A percentile compares a stretch with the other conserved stretches of the same genome.
phyloP scores from a whole-genome alignment of 2,888 invertebrate genomes.

The Drosophila paramelanica region DNA sequence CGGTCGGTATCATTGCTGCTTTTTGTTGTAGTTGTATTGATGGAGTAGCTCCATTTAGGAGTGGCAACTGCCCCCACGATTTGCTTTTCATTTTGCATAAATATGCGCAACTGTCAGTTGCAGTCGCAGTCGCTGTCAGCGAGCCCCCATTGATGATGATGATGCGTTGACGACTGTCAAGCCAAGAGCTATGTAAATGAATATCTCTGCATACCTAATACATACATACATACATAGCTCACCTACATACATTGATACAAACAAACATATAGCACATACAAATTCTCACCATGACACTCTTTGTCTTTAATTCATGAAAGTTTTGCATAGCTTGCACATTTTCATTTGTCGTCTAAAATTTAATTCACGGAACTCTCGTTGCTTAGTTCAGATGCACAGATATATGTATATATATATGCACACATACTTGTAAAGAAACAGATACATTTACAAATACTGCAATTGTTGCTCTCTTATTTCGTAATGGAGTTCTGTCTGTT shows the following conservation, averaged over 20 bases:
- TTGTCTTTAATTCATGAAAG: conserved; percentile 69
- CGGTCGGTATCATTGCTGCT: conserved; percentile 23
- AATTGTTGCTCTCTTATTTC: conserved; percentile 30
- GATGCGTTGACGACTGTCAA: conserved; percentile 36
- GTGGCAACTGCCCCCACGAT: conserved; percentile 70
- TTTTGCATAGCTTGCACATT: conserved; percentile 63
- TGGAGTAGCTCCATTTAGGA: conserved; percentile 66
- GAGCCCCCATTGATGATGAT: conserved; percentile 42
- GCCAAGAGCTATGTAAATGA: conserved; percentile 49
- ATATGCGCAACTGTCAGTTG: conserved; percentile 70
- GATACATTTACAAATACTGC: conserved; percentile 8
- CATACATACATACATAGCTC: conserved; percentile 1
- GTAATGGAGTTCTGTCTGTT: conserved; percentile 53
- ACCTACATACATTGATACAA: conserved; percentile 19
- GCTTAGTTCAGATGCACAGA: conserved; percentile 16
- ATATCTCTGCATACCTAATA: conserved; percentile 32
- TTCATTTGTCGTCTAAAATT: conserved; percentile 47
- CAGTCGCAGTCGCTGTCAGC: conserved; percentile 55
- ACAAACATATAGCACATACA: conserved; percentile 16
- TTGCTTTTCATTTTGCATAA: conserved; percentile 74
- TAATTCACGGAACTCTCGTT: conserved; percentile 66
- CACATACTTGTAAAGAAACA: background rate
- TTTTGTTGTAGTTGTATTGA: conserved; percentile 49
- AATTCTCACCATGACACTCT: conserved; percentile 45
- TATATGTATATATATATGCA: too few relatives aligned